phyloP scores from a whole-genome alignment of 2,113 vertebrate species.

The Pantherophis guttatus region DNA sequence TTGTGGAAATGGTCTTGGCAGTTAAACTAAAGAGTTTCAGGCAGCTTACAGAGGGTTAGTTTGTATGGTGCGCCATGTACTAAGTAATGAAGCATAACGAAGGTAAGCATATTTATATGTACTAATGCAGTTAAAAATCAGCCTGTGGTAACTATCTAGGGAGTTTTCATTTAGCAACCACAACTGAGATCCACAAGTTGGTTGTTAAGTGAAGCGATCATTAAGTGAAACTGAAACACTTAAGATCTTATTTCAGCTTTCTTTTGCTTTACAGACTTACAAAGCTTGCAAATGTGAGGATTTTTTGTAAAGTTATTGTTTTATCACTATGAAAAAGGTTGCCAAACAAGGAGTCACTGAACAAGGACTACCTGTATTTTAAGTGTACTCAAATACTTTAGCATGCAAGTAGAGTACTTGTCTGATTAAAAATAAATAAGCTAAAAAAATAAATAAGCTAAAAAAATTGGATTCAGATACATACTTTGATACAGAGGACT shows the following conservation, averaged over 20 bases:
- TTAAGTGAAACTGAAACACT: background rate
- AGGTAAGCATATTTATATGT: background rate
- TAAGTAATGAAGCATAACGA: background rate
- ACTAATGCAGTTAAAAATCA: no score
- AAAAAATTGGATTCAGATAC: background rate
- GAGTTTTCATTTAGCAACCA: background rate
- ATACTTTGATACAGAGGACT: background rate
- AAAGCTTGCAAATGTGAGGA: background rate
- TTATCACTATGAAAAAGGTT: background rate
- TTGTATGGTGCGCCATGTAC: background rate
- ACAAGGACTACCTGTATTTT: background rate
- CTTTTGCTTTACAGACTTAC: background rate
- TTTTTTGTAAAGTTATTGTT: background rate
- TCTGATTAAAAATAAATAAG: background rate
- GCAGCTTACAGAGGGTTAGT: background rate
- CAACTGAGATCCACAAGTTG: background rate
- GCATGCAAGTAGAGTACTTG: background rate
- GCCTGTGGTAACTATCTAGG: background rate
- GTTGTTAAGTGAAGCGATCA: background rate
- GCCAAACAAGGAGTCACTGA: background rate
- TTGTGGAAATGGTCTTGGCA: background rate
- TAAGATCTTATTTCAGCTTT: background rate
- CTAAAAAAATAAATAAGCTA: background rate
- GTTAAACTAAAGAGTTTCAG: background rate
- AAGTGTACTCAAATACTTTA: background rate